phyloP scores from a whole-genome alignment of 2,797 vertebrate species.

The Silurus aristotelis region DNA sequence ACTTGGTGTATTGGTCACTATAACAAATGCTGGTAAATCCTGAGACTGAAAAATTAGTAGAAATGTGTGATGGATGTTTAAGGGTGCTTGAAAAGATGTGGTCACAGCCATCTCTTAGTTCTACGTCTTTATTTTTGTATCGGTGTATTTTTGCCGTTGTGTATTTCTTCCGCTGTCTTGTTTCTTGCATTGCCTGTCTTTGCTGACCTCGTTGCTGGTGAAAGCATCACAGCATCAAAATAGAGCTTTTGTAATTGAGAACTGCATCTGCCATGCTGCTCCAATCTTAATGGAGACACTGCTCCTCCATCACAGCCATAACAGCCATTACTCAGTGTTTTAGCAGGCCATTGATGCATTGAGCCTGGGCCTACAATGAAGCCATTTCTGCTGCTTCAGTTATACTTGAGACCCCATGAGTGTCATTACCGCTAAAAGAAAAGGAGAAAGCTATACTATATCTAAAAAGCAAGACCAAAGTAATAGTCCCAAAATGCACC shows the following conservation, averaged over 20 bases:
- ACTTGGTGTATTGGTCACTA: not conserved
- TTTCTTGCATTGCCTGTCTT: not conserved
- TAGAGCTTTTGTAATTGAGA: slow-evolving; percentile 43
- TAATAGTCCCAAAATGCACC: slow-evolving; percentile 33
- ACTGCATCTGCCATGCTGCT: slow-evolving; percentile 14
- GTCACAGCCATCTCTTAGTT: not conserved
- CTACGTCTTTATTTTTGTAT: too few relatives aligned
- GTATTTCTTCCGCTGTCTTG: not conserved
- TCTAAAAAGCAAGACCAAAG: slow-evolving; percentile 32
- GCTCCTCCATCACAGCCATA: slow-evolving; percentile 36
- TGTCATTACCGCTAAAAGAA: slow-evolving; percentile 46
- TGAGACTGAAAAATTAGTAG: not conserved
- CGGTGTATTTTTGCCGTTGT: not conserved
- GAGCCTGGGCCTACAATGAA: slow-evolving; percentile 43
- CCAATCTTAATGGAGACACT: slow-evolving; percentile 50
- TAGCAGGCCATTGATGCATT: slow-evolving; percentile 47
- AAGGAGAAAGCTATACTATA: slow-evolving; percentile 33
- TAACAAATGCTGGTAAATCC: not conserved
- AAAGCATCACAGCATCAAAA: slow-evolving; percentile 25
- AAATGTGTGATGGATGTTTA: not conserved
- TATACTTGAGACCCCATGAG: slow-evolving; percentile 46
- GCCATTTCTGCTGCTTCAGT: slow-evolving; percentile 44
- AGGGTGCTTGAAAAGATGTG: not conserved
- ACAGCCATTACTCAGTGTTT: slow-evolving; percentile 49
- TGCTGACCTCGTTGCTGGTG: not conserved